phyloP scores from a whole-genome alignment of 1,140 invertebrate species.

The Solen grandis region DNA sequence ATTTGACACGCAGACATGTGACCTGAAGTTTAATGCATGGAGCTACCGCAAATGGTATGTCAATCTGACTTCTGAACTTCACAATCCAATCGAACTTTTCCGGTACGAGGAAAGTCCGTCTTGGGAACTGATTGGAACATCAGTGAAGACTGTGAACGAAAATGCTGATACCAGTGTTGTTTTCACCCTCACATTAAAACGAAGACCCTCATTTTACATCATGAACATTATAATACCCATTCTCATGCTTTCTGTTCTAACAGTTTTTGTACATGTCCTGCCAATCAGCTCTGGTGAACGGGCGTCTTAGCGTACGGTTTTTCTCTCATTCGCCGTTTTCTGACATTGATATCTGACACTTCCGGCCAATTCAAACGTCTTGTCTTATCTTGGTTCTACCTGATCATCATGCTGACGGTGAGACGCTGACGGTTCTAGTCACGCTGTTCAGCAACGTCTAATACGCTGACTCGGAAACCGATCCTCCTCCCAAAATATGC shows the following conservation, averaged over 20 bases:
- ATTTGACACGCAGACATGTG: slow-evolving; percentile 20
- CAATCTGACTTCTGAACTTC: not conserved
- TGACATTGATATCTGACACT: slow-evolving; percentile 84
- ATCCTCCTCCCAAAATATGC: no score
- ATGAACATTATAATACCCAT: slow-evolving; percentile 84
- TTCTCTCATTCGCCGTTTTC: slow-evolving; percentile 84
- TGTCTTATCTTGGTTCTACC: no score
- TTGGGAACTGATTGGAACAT: slow-evolving; percentile 39
- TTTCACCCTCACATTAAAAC: no score
- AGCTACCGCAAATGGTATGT: slow-evolving; percentile 4
- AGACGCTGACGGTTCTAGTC: no score
- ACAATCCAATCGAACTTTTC: not conserved
- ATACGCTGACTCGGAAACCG: no score
- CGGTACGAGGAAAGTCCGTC: slow-evolving; percentile 48
- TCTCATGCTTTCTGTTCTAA: slow-evolving; percentile 83
- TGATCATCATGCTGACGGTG: no score
- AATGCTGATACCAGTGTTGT: slow-evolving; percentile 30
- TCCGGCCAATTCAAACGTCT: slow-evolving; percentile 84
- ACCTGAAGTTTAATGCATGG: slow-evolving; percentile 16
- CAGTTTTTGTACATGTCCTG: slow-evolving; percentile 83
- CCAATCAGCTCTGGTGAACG: slow-evolving; percentile 84
- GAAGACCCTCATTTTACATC: slow-evolving; percentile 80
- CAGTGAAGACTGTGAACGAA: not conserved
- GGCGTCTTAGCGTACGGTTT: slow-evolving; percentile 83
- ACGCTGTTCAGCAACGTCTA: no score